Base-by-base conservation (phyloP, 1,140 invertebrate genomes). In the Tetragnatha versicolor region DNA sequence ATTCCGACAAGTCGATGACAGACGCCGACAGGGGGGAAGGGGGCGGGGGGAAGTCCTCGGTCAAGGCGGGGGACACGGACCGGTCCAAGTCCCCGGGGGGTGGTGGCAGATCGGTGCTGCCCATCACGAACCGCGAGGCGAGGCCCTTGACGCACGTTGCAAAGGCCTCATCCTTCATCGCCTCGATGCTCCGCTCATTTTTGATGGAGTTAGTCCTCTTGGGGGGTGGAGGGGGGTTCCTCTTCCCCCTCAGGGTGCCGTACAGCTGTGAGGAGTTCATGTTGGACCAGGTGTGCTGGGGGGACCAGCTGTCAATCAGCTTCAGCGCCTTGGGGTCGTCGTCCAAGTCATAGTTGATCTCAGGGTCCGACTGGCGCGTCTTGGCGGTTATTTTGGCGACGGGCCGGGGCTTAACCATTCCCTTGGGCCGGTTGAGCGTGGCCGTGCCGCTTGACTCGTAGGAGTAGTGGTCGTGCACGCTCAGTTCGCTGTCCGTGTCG, bases 211-310 rank as follows among this genome's bases (percentile, higher is more conserved):
- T 86, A 6, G 86, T 87, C 33, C 94, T 87, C 82, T 95, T 92
- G 1, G 94, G 94, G 1, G 94, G 94, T 53, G 94, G 93, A 0
- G 94, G 94, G 12, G 94, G 94, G 27, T 91, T 89, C 81, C 92
- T 90, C 20, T 85, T 85, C 31, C 78, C 79, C 45, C 82, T 82
- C n/a, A 82, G 80, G 25, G 82, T 81, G 14, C 82, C 81, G 29
- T 82, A 76, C 20, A 76, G 80, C 55, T 76, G 80, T 53, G 83
- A 81, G 70, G 73, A 82, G 61, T 63, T 80, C 65, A 79, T 69
- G 53, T 77, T 77, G 10, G 73, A 77, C 73, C 73, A 77, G 10
- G 5, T 75, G n/a, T 77, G 73, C 20, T 77, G 73, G 39, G 73
- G 73, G 17, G 49, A 69, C 60, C 61, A 77, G 47, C 76, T 79